Conservation (phyloP, 1,140 invertebrate genomes). For the Drosophila kanapiae region DNA sequence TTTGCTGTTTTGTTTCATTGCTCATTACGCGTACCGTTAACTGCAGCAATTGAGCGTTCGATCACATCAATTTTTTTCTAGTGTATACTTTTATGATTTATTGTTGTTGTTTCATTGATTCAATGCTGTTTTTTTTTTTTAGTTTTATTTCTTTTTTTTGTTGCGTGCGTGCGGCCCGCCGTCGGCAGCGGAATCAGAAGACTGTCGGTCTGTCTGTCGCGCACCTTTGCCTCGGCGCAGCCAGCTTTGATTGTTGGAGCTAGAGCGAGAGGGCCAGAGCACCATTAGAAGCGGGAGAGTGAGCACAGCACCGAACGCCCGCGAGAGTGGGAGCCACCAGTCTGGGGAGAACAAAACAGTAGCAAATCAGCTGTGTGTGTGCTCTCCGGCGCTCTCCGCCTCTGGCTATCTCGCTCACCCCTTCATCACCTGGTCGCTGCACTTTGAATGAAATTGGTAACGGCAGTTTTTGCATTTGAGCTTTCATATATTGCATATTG, state of each 20-base stretch:
- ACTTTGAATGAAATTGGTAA: slow-evolving; percentile 77
- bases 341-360: slow-evolving; percentile 17
- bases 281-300: slow-evolving; percentile 60
- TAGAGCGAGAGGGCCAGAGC: slow-evolving; percentile 25
- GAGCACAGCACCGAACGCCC: not conserved
- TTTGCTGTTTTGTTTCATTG: slow-evolving; percentile 23
- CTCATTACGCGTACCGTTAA: slow-evolving; percentile 65
- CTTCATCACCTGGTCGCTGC: slow-evolving; percentile 36
- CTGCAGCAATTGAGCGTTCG: slow-evolving; percentile 51
- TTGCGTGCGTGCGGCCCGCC: slow-evolving; percentile 72
- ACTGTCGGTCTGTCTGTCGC: slow-evolving; percentile 74
- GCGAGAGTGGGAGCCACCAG: slow-evolving; percentile 10
- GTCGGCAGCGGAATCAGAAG: slow-evolving; percentile 79
- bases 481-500: slow-evolving; percentile 63
- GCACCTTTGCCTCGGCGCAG: slow-evolving; percentile 77
- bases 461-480: slow-evolving; percentile 67
- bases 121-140: slow-evolving; percentile 36
- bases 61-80: slow-evolving; percentile 8
- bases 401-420: slow-evolving; percentile 5
- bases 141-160: slow-evolving; percentile 29
- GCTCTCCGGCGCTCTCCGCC: slow-evolving; percentile 4
- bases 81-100: slow-evolving; percentile 25
- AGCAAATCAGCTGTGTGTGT: slow-evolving; percentile 66
- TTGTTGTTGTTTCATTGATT: slow-evolving; percentile 34
- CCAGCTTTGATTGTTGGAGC: slow-evolving; percentile 56